A percentile compares a stretch with the other conserved stretches of the same genome.
These are phyloP conservation scores for Pollenia labialis DNA, from an alignment of 2,888 invertebrate species.

Conservation along the genomic window DNA sequence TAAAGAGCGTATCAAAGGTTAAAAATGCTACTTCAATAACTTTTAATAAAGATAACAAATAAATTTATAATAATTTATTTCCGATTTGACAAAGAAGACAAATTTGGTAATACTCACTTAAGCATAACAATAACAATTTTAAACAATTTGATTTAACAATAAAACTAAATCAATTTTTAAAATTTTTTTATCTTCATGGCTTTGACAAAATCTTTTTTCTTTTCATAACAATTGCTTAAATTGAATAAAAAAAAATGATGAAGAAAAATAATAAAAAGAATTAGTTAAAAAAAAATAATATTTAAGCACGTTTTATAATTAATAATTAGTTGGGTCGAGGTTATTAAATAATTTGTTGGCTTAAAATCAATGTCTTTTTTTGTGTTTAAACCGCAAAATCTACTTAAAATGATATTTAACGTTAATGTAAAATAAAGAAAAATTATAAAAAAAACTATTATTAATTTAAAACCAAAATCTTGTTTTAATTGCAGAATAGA, in stretches of 20 bases:
- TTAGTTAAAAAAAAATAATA: constrained; percentile 4
- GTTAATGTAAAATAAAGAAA: not conserved
- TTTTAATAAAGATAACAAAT: not conserved
- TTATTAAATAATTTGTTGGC: constrained; percentile 43
- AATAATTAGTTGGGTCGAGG: constrained; percentile 69
- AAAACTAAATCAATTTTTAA: too few species aligned
- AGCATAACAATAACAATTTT: constrained; percentile 6
- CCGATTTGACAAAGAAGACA: not conserved
- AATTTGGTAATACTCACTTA: constrained; percentile 14
- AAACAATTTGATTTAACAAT: not conserved
- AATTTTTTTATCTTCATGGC: not conserved
- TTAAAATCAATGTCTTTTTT: constrained; percentile 61
- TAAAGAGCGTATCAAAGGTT: constrained; percentile 40
- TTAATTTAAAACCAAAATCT: constrained; percentile 4
- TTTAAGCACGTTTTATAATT: constrained; percentile 48
- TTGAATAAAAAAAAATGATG: not conserved
- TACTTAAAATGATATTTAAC: not conserved
- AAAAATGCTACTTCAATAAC: constrained; percentile 20
- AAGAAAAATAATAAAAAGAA: constrained; percentile 5
- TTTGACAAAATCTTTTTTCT: constrained; percentile 5
- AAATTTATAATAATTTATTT: constrained; percentile 19
- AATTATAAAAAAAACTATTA: constrained; percentile 4
- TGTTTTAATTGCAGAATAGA: constrained; percentile 16
- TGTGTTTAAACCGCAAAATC: constrained; percentile 49
- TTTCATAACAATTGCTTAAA: constrained; percentile 7